Evolutionary conservation across 2,797 vertebrate genomes (phyloP).

Genomic region (Neostethus bicornis): DNA sequence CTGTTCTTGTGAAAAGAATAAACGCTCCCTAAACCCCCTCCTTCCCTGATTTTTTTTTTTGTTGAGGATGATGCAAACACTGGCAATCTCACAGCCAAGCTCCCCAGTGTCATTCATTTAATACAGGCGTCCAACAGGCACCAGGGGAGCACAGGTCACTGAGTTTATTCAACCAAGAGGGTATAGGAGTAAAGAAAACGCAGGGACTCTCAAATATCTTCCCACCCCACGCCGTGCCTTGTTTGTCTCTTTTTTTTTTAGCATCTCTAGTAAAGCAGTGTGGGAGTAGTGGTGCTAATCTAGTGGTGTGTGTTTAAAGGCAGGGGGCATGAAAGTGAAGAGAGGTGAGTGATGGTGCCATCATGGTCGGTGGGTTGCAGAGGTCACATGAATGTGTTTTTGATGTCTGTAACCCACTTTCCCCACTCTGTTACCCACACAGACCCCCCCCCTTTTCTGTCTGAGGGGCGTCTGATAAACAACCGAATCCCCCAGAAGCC

Average conservation of each 20-base stretch:
- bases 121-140: conserved; percentile 35
- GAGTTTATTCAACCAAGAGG: conserved; percentile 58
- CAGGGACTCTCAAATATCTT: neutral
- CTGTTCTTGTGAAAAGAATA: conserved; percentile 59
- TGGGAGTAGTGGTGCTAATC: conserved; percentile 10
- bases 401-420: conserved; percentile 76
- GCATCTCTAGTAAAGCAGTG: conserved; percentile 48
- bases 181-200: conserved; percentile 10
- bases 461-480: conserved; percentile 74
- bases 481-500: conserved; percentile 68
- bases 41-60: conserved; percentile 66
- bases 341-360: conserved; percentile 41
- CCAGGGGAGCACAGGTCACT: conserved; percentile 32
- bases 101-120: conserved; percentile 46
- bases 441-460: conserved; percentile 44
- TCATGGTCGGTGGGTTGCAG: conserved; percentile 27
- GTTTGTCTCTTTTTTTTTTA: conserved; percentile 47
- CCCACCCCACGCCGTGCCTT: neutral
- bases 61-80: conserved; percentile 85
- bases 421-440: conserved; percentile 23
- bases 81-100: conserved; percentile 72
- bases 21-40: conserved; percentile 13
- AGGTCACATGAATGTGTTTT: conserved; percentile 65
- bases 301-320: conserved; percentile 7
- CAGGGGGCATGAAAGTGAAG: conserved; percentile 42